A percentile compares a stretch with the other conserved stretches of the same genome.
Evolutionary conservation across 2,888 invertebrate genomes (phyloP).

Genomic region (Cryptocephalus moraei): DNA sequence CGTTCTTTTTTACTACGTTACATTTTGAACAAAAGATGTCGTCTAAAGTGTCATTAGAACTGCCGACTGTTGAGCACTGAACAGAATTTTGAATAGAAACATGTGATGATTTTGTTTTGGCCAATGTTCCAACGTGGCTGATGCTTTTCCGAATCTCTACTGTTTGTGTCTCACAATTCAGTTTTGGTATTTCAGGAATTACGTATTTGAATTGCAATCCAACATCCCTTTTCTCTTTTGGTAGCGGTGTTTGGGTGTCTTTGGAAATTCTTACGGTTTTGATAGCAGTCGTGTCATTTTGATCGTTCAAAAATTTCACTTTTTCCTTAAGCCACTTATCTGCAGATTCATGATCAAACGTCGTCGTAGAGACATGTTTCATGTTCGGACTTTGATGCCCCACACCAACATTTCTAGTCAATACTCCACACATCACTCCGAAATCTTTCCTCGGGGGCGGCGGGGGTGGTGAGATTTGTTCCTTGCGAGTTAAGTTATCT

Average conservation of each 20-base stretch:
- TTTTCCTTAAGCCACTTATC: slow-evolving; percentile 34
- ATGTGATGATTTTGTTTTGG: slow-evolving; percentile 31
- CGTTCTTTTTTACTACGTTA: slow-evolving; percentile 39
- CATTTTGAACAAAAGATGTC: slow-evolving; percentile 45
- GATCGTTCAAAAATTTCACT: slow-evolving; percentile 26
- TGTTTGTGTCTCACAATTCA: slow-evolving; percentile 23
- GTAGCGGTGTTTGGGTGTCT: slow-evolving; percentile 26
- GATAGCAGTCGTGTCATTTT: slow-evolving; percentile 10
- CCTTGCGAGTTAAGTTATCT: slow-evolving; percentile 12
- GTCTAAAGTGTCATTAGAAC: slow-evolving; percentile 42
- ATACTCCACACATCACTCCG: slow-evolving; percentile 52
- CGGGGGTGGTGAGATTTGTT: slow-evolving; percentile 19
- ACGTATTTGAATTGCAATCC: slow-evolving; percentile 22
- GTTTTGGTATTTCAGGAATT: slow-evolving; percentile 9
- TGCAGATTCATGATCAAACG: slow-evolving; percentile 16
- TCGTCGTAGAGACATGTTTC: slow-evolving; percentile 30
- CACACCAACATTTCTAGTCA: slow-evolving; percentile 54
- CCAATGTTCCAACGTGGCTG: slow-evolving; percentile 10
- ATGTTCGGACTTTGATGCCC: slow-evolving; percentile 35
- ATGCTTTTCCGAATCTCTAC: slow-evolving; percentile 10
- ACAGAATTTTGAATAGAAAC: slow-evolving; percentile 33
- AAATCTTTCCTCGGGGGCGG: slow-evolving; percentile 46
- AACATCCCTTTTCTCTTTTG: slow-evolving; percentile 19
- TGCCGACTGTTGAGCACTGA: slow-evolving; percentile 41
- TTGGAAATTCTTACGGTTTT: slow-evolving; percentile 18